Evolutionary conservation across 2,113 vertebrate species (phyloP), one percentile per base, ranked within the genome.

Genomic region (Thunnus thynnus): DNA sequence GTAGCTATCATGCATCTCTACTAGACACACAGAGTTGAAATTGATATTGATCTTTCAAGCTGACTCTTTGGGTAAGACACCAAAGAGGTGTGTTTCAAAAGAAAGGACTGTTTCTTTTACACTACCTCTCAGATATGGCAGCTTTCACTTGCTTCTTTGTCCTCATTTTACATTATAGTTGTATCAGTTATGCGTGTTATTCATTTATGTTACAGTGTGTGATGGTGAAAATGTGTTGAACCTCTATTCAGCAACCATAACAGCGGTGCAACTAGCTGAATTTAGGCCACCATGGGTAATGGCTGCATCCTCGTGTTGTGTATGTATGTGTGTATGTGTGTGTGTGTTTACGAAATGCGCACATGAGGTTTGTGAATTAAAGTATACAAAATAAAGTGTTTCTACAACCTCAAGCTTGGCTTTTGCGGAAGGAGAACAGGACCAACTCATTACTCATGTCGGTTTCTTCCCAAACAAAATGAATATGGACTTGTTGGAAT

Each of bases 381-480:
- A 78, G 81, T 76, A 88, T 72, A 66, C 64, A 84, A 74, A 73
- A 47, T 32, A 30, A 82, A 69, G 66, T 76, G 76, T 66, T 85
- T 72, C 57, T 30, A 74, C 52, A 79, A 86, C 82, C 79, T 61
- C 68, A 25, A 30, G 60, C 67, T 67, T 68, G 64, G 51, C 75
- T 80, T 67, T 63, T 32, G n/a, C 80, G 54, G 71, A 64, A 47
- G 62, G 57, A 61, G 46, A 63, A 22, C 20, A 13, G 54, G 67
- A 47, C 63, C 69, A 50, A 61, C 62, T 89, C 84, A 87, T 86
- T 88, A 84, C 80, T 89, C 76, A 81, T 56, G 66, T 57, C 12
- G 5, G 70, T 60, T 61, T 69, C 60, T 54, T 63, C 27, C 16
- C 46, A 41, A 67, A 76, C 79, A 62, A 72, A 86, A 85, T 79